Conservation (phyloP, 2,888 invertebrate genomes). For the Machimus atricapillus region DNA sequence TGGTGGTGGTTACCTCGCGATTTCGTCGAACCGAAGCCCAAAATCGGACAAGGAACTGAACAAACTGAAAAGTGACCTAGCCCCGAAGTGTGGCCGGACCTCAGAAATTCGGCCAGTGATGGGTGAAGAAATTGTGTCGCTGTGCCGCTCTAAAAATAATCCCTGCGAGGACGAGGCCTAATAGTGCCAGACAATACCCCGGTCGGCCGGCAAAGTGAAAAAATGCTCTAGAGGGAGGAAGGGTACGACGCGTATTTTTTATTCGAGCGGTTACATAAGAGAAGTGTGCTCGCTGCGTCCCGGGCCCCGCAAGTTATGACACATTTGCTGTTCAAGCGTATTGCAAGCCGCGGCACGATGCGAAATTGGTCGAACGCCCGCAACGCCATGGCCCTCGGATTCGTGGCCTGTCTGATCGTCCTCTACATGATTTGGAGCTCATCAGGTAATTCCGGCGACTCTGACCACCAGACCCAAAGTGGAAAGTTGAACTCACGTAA, state of each 20-base stretch:
- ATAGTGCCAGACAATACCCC: neutral
- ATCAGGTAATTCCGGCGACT: constrained; percentile 48
- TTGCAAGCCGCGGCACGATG: constrained; percentile 44
- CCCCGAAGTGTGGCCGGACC: neutral
- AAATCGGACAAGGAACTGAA: neutral
- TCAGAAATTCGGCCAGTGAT: neutral
- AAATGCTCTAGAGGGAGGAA: neutral
- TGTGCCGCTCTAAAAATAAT: neutral
- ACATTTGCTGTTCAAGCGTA: constrained; percentile 28
- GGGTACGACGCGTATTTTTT: neutral
- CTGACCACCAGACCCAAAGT: constrained; percentile 20
- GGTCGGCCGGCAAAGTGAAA: neutral
- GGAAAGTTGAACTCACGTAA: constrained; percentile 47
- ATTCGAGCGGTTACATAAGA: neutral
- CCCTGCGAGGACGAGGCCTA: neutral
- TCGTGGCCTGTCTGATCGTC: constrained; percentile 50
- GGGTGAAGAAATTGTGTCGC: neutral
- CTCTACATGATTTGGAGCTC: constrained; percentile 54
- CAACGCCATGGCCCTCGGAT: constrained; percentile 49
- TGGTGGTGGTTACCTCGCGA: neutral
- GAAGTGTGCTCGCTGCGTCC: neutral
- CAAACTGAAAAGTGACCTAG: neutral
- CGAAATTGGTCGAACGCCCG: constrained; percentile 48
- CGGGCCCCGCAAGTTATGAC: neutral
- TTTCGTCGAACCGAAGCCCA: neutral